A percentile compares a stretch with the other conserved stretches of the same genome.
phyloP scores from a whole-genome alignment of 2,113 vertebrate genomes.

The Ploceus nigricollis region DNA sequence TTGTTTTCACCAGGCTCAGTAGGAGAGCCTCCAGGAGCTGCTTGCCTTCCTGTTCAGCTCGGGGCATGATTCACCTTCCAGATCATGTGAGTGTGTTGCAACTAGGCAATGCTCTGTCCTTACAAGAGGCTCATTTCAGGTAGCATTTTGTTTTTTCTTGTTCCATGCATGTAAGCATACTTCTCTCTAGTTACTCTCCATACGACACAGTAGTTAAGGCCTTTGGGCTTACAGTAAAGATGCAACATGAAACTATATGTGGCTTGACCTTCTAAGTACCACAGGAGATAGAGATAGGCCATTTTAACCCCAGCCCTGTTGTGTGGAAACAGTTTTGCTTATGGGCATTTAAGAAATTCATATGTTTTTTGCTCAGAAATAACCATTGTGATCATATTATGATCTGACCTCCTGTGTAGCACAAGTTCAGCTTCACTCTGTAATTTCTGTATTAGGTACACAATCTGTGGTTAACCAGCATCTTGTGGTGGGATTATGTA shows the following conservation, averaged over 20 bases:
- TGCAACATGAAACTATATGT: background rate
- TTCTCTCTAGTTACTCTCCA: background rate
- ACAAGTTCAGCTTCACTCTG: background rate
- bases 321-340: background rate
- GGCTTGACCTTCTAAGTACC: background rate
- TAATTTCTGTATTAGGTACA: conserved; percentile 7
- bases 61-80: conserved; percentile 17
- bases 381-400: background rate
- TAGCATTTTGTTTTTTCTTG: background rate
- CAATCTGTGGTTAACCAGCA: background rate
- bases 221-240: background rate
- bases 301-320: background rate
- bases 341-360: background rate
- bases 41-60: conserved; percentile 4
- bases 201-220: background rate
- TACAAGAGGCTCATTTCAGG: background rate
- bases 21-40: background rate
- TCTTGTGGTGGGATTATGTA: background rate
- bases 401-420: background rate
- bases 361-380: background rate
- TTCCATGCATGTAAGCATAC: background rate
- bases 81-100: background rate
- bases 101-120: background rate
- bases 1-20: background rate
- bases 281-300: background rate